Evolutionary conservation across 2,888 invertebrate genomes (phyloP).

Genomic region (Thalpophila matura): DNA sequence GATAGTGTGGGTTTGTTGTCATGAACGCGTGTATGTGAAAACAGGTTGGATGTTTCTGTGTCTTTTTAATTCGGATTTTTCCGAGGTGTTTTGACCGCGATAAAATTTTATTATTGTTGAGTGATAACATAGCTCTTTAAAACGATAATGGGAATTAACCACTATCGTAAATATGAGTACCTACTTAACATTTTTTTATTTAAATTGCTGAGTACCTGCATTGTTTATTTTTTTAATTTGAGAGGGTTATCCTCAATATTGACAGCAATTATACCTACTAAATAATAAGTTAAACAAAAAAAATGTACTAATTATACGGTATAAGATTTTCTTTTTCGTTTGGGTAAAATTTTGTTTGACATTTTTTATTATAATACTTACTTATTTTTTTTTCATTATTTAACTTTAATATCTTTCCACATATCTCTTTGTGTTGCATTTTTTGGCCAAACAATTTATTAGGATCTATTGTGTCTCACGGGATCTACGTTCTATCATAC

Average conservation of each 20-base stretch:
- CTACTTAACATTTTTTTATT: constrained; percentile 7
- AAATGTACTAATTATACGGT: too few relatives aligned
- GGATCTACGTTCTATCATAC: too few relatives aligned
- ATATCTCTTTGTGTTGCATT: too few relatives aligned
- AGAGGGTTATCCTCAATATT: neutral
- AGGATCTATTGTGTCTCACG: too few relatives aligned
- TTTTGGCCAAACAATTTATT: too few relatives aligned
- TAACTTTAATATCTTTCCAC: too few relatives aligned
- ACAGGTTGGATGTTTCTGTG: constrained; percentile 53
- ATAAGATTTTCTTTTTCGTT: too few relatives aligned
- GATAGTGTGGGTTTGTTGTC: constrained; percentile 22
- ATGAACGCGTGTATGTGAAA: constrained; percentile 41
- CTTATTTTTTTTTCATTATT: too few relatives aligned
- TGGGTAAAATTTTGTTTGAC: too few relatives aligned
- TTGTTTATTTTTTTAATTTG: constrained; percentile 29
- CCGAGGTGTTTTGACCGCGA: constrained; percentile 26
- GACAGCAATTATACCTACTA: neutral
- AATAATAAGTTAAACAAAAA: neutral
- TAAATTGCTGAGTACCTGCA: neutral
- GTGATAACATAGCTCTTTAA: neutral
- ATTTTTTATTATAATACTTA: too few relatives aligned
- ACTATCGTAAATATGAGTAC: neutral
- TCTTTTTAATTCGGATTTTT: constrained; percentile 42
- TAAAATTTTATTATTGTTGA: constrained; percentile 15
- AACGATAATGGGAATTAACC: neutral